Evolutionary conservation across 2,113 vertebrate species (phyloP).

Genomic region (Chloroceryle aenea): DNA sequence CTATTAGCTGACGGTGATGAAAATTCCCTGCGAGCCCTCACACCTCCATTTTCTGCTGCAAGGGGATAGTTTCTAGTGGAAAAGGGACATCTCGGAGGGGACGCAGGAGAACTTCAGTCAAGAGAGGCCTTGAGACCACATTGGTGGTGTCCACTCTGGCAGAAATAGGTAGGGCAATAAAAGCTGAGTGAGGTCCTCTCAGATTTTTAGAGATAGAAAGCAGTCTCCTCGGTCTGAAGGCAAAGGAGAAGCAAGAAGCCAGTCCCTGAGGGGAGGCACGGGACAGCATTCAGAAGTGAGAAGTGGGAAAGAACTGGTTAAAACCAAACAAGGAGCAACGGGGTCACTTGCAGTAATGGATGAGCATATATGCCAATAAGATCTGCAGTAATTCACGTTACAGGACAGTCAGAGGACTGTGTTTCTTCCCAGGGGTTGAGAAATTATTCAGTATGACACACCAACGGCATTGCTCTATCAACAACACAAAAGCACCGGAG

Average conservation of each 20-base stretch:
- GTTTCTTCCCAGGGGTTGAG: background rate
- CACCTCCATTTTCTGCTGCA: background rate
- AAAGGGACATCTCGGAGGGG: background rate
- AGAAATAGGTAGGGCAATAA: background rate
- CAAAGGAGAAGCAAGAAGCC: background rate
- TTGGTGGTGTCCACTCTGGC: background rate
- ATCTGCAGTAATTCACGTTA: background rate
- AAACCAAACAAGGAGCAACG: background rate
- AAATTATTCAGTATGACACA: background rate
- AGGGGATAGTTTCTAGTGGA: background rate
- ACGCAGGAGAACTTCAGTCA: background rate
- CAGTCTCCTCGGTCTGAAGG: background rate
- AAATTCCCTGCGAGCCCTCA: background rate
- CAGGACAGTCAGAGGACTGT: background rate
- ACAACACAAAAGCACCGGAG: background rate
- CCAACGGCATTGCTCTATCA: rapidly evolving
- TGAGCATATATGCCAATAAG: background rate
- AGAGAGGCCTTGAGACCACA: background rate
- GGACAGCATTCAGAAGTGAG: background rate
- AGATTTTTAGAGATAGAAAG: background rate
- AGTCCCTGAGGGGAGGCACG: background rate
- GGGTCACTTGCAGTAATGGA: background rate
- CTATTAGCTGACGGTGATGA: background rate
- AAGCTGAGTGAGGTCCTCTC: background rate
- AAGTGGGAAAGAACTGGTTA: background rate